Percentiles rank a stretch among this genome's conserved stretches.
phyloP scores from a whole-genome alignment of 2,113 vertebrate species.

The Phainopepla nitens region DNA sequence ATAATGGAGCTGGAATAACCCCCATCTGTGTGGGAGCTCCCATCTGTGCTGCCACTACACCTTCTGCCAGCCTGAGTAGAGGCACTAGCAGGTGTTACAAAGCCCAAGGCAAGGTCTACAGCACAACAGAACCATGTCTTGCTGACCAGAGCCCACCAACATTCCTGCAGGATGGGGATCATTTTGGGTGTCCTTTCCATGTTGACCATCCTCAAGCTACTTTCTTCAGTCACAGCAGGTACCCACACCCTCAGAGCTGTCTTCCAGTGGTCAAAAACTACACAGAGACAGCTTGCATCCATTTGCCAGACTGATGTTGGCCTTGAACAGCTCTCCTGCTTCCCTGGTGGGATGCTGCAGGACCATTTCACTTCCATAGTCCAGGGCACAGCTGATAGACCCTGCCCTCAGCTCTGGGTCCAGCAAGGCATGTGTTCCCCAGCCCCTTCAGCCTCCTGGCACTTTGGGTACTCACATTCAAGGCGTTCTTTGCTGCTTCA shows the following conservation, averaged over 20 bases:
- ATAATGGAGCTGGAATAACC: neutral
- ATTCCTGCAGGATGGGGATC: neutral
- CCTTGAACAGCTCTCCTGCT: neutral
- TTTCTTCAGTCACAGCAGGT: neutral
- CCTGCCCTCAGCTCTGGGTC: neutral
- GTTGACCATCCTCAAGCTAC: neutral
- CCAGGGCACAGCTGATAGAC: neutral
- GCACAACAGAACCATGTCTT: neutral
- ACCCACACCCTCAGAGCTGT: neutral
- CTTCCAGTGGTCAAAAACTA: neutral
- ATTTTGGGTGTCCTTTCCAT: neutral
- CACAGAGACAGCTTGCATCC: neutral
- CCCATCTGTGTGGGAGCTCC: neutral
- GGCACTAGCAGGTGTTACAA: neutral
- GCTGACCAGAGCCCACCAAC: neutral
- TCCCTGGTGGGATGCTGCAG: neutral
- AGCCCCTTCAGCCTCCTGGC: accelerated
- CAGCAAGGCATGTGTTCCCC: accelerated
- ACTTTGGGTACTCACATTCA: conserved; percentile 85
- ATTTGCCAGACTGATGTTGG: neutral
- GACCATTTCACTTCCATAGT: neutral
- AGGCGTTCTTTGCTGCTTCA: conserved; percentile 94
- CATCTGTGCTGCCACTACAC: neutral
- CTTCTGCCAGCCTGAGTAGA: neutral
- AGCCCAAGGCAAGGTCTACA: neutral